A percentile compares a stretch with the other conserved stretches of the same genome.
phyloP scores from a whole-genome alignment of 2,113 vertebrate species.

The Copsychus sechellarum region DNA sequence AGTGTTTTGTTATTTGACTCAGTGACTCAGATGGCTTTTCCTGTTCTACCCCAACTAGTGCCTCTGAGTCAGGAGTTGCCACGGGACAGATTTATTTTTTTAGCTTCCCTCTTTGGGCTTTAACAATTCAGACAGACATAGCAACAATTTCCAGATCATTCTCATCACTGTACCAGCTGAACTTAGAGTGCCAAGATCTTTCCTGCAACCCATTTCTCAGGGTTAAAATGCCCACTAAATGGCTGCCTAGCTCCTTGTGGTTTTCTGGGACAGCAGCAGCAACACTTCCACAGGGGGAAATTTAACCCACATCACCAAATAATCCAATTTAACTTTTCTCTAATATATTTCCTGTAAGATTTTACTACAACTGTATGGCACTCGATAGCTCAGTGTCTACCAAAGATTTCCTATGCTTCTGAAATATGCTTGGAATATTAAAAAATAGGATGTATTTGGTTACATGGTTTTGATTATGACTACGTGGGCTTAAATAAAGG shows the following conservation, averaged over 20 bases:
- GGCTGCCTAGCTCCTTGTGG: background rate
- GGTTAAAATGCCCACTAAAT: background rate
- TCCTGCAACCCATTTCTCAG: background rate
- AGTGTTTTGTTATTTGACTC: background rate
- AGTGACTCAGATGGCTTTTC: background rate
- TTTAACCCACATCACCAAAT: background rate
- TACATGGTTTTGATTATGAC: background rate
- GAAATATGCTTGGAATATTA: background rate
- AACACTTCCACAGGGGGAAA: conserved; percentile 1
- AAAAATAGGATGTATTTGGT: background rate
- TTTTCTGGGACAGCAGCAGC: background rate
- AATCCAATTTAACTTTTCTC: conserved; percentile 1
- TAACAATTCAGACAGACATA: background rate
- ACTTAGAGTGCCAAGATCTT: background rate
- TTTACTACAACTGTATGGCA: background rate
- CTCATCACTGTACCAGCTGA: background rate
- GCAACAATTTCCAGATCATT: background rate
- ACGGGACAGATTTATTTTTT: background rate
- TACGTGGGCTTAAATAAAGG: background rate
- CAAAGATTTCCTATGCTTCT: background rate
- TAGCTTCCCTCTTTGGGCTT: background rate
- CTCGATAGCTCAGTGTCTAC: background rate
- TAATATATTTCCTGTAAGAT: background rate
- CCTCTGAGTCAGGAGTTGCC: background rate
- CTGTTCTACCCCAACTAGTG: background rate